A percentile compares a stretch with the other conserved stretches of the same genome.
phyloP scores from a whole-genome alignment of 2,113 vertebrate species.

The Hippocampus mohnikei region DNA sequence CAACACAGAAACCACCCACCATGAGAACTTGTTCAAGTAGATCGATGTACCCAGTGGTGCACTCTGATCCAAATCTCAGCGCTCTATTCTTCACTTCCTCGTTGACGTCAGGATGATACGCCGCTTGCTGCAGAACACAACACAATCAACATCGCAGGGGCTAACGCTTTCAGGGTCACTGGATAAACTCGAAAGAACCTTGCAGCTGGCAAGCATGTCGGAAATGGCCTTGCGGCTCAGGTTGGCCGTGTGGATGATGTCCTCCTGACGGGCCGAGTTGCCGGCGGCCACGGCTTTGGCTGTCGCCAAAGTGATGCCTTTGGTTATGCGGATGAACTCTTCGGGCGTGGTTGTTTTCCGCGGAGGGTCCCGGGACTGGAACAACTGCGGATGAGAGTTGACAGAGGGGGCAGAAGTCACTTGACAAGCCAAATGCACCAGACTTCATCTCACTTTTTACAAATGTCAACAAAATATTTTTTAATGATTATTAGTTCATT shows the following conservation, averaged over 20 bases:
- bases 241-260: slow-evolving; percentile 95
- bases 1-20: slow-evolving; percentile 62
- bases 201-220: slow-evolving; percentile 88
- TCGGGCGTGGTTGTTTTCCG: slow-evolving; percentile 89
- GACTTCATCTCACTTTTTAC: neutral
- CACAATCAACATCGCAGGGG: neutral
- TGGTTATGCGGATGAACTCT: slow-evolving; percentile 98
- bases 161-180: neutral
- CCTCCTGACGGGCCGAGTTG: slow-evolving; percentile 93
- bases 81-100: slow-evolving; percentile 84
- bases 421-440: neutral
- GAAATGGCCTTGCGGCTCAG: slow-evolving; percentile 95
- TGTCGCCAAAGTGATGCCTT: slow-evolving; percentile 97
- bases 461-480: neutral
- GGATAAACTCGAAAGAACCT: slow-evolving; percentile 42
- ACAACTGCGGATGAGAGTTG: slow-evolving; percentile 72
- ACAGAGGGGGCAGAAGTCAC: neutral
- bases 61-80: slow-evolving; percentile 84
- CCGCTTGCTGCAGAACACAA: slow-evolving; percentile 83
- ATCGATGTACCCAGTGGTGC: slow-evolving; percentile 86
- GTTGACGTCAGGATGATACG: slow-evolving; percentile 84
- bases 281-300: slow-evolving; percentile 97
- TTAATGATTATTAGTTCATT: no score
- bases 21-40: slow-evolving; percentile 90
- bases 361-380: slow-evolving; percentile 85